These are phyloP conservation scores for Anser brachyrhynchus DNA, from an alignment of 2,113 vertebrate species.

Conservation along the genomic window DNA sequence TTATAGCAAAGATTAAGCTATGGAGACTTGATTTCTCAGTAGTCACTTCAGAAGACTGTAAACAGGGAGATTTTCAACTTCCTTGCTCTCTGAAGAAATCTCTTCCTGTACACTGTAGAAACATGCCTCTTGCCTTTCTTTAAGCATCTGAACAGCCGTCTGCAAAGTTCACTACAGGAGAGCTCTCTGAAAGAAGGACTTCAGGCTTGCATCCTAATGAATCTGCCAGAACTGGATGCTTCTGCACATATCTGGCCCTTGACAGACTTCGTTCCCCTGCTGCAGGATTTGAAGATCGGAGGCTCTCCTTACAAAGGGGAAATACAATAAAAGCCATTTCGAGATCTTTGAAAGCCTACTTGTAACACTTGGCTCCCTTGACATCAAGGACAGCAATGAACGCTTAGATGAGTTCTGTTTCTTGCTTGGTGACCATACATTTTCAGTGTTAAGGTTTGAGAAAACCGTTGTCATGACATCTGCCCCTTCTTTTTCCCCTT, in stretches of 20 bases:
- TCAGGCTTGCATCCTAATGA: not conserved
- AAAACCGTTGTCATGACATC: not conserved
- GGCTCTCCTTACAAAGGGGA: not conserved
- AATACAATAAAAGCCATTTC: constrained; percentile 28
- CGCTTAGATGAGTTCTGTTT: not conserved
- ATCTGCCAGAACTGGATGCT: not conserved
- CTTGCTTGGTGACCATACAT: not conserved
- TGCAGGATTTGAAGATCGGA: constrained; percentile 24
- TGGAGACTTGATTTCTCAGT: not conserved
- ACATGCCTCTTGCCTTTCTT: constrained; percentile 7
- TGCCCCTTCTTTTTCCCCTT: not conserved
- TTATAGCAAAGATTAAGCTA: not conserved
- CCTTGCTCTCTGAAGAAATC: not conserved
- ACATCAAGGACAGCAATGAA: not conserved
- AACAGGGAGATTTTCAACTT: not conserved
- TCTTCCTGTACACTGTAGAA: not conserved
- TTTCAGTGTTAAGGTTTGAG: not conserved
- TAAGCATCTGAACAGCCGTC: not conserved
- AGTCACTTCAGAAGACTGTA: not conserved
- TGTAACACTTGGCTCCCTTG: constrained; percentile 4
- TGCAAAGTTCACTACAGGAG: not conserved
- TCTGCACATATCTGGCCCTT: not conserved
- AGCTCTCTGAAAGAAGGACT: not conserved
- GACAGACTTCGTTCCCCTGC: constrained; percentile 32
- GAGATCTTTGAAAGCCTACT: constrained; percentile 9